These are phyloP conservation scores for Fregata magnificens DNA, from an alignment of 2,113 vertebrate species.

Conservation along the genomic window DNA sequence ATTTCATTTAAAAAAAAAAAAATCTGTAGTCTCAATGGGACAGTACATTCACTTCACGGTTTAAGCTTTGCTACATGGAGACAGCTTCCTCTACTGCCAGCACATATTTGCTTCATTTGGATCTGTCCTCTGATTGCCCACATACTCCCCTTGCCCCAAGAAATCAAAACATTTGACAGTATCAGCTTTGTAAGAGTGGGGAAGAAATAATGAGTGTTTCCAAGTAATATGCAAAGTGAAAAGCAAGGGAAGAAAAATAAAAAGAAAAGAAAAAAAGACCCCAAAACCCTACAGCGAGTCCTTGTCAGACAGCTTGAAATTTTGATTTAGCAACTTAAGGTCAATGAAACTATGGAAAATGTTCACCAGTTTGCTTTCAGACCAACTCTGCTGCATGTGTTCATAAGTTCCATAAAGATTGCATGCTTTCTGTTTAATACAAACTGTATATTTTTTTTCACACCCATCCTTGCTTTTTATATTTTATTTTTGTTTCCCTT, in stretches of 20 bases:
- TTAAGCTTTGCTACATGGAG: slow-evolving; percentile 9
- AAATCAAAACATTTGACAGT: neutral
- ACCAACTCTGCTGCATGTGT: slow-evolving; percentile 98
- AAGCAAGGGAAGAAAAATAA: neutral
- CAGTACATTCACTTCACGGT: neutral
- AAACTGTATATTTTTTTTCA: slow-evolving; percentile 87
- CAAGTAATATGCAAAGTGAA: neutral
- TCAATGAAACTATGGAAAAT: slow-evolving; percentile 69
- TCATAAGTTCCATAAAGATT: slow-evolving; percentile 87
- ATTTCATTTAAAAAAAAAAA: neutral
- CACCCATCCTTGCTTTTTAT: slow-evolving; percentile 95
- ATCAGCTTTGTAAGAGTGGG: neutral
- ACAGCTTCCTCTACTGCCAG: neutral
- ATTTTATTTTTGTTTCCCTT: slow-evolving; percentile 92
- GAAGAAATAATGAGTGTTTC: neutral
- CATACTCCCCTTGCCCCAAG: neutral
- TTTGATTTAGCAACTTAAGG: slow-evolving; percentile 34
- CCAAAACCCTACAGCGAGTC: slow-evolving; percentile 66
- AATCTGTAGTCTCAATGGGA: neutral
- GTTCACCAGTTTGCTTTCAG: slow-evolving; percentile 84
- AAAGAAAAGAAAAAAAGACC: neutral
- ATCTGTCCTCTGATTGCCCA: neutral
- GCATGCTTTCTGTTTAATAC: slow-evolving; percentile 87
- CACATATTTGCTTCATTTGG: neutral
- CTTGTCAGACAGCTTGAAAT: slow-evolving; percentile 93